Percentiles rank a stretch among this genome's conserved stretches.
phyloP scores from a whole-genome alignment of 2,797 vertebrate genomes.

The Phalloptychus januarius region DNA sequence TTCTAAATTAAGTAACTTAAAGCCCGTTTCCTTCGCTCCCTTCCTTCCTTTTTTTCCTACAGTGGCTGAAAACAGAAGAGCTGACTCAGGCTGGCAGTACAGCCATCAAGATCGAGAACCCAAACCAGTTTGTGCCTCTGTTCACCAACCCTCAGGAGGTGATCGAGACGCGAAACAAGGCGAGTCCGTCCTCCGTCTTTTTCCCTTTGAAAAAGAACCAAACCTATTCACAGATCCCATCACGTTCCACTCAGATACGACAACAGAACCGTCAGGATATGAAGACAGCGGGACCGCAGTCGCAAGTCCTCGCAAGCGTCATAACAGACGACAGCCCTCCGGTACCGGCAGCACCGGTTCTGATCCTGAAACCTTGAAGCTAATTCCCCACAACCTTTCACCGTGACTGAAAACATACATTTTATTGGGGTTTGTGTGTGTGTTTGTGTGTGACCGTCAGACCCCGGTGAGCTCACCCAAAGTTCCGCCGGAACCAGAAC shows the following conservation, averaged over 20 bases:
- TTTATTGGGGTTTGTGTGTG: conserved; percentile 12
- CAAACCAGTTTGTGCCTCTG: conserved; percentile 97
- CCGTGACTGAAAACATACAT: not conserved
- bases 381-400: not conserved
- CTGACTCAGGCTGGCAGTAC: conserved; percentile 88
- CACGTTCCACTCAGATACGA: conserved; percentile 83
- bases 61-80: conserved; percentile 96
- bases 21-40: not conserved
- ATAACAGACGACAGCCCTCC: conserved; percentile 89
- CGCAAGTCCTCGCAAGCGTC: conserved; percentile 91
- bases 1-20: not conserved
- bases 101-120: conserved; percentile 93
- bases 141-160: conserved; percentile 97
- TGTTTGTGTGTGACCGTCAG: conserved; percentile 67
- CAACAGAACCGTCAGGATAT: conserved; percentile 96
- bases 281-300: conserved; percentile 96
- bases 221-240: not conserved
- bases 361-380: not conserved
- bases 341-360: conserved; percentile 68
- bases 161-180: conserved; percentile 97
- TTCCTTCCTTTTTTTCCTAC: conserved; percentile 1
- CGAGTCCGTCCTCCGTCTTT: conserved; percentile 36
- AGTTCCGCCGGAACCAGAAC: conserved; percentile 82
- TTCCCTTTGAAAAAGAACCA: not conserved
- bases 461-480: conserved; percentile 84